Evolutionary conservation across 2,113 vertebrate species (phyloP).

Genomic region (Leiothrix lutea): DNA sequence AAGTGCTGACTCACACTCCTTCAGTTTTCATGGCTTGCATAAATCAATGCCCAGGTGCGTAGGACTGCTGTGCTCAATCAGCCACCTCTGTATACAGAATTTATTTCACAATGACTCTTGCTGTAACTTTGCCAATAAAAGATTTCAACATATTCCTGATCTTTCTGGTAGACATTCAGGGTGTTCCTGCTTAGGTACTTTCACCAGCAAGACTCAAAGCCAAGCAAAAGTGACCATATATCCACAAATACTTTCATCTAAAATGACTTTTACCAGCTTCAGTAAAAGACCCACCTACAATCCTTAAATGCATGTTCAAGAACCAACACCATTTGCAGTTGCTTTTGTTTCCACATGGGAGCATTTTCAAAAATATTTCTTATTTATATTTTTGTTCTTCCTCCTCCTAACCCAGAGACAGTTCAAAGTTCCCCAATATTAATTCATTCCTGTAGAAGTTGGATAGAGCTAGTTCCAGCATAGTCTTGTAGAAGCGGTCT

Average conservation of each 20-base stretch:
- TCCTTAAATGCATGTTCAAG: not conserved
- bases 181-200: not conserved
- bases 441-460: not conserved
- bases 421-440: not conserved
- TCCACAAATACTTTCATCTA: not conserved
- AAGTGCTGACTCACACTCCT: not conserved
- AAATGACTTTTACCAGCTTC: not conserved
- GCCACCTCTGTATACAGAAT: not conserved
- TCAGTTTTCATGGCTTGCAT: not conserved
- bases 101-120: not conserved
- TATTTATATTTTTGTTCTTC: not conserved
- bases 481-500: not conserved
- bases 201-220: not conserved
- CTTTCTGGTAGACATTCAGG: not conserved
- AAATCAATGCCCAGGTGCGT: not conserved
- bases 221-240: not conserved
- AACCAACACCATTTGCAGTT: not conserved
- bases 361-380: not conserved
- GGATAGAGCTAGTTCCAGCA: not conserved
- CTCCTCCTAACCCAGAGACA: not conserved
- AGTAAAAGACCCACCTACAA: not conserved
- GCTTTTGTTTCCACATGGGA: not conserved
- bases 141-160: not conserved
- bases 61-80: not conserved
- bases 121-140: not conserved